Evolutionary conservation across 1,140 invertebrate species (phyloP).

Genomic region (Drosophila leontia): DNA sequence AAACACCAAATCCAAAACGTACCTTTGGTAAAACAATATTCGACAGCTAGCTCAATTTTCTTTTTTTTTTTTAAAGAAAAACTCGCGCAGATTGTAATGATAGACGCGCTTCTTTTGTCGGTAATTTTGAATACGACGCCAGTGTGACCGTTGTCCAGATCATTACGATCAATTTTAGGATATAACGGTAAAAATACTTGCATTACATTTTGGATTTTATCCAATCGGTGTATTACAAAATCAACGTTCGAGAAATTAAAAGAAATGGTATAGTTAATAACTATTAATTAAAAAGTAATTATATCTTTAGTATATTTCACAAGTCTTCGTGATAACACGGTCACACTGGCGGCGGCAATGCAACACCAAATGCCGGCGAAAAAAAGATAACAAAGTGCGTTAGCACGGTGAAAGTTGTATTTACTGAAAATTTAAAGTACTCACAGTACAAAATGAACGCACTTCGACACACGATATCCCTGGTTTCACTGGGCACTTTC

Average conservation of each 20-base stretch:
- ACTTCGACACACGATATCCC: slow-evolving; percentile 59
- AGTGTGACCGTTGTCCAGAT: background rate
- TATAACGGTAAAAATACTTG: background rate
- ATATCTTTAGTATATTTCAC: background rate
- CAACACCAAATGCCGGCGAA: slow-evolving; percentile 58
- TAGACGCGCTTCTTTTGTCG: slow-evolving; percentile 27
- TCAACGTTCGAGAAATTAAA: background rate
- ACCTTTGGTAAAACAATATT: slow-evolving; percentile 18
- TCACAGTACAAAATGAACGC: slow-evolving; percentile 55
- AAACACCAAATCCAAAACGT: slow-evolving; percentile 12
- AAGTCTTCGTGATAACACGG: background rate
- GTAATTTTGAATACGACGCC: slow-evolving; percentile 32
- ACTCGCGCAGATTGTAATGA: background rate
- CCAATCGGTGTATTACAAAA: too few species aligned
- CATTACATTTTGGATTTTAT: background rate
- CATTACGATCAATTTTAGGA: background rate
- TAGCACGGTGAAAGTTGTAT: slow-evolving; percentile 20
- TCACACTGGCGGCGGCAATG: slow-evolving; percentile 6
- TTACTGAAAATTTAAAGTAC: slow-evolving; percentile 37
- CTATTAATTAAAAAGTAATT: background rate
- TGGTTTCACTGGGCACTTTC: slow-evolving; percentile 68
- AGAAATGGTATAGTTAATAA: background rate
- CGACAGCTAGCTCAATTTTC: background rate
- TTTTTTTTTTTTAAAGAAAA: background rate
- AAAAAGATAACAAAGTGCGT: slow-evolving; percentile 69